phyloP scores from a whole-genome alignment of 2,797 vertebrate genomes.

The Pelodytes ibericus region DNA sequence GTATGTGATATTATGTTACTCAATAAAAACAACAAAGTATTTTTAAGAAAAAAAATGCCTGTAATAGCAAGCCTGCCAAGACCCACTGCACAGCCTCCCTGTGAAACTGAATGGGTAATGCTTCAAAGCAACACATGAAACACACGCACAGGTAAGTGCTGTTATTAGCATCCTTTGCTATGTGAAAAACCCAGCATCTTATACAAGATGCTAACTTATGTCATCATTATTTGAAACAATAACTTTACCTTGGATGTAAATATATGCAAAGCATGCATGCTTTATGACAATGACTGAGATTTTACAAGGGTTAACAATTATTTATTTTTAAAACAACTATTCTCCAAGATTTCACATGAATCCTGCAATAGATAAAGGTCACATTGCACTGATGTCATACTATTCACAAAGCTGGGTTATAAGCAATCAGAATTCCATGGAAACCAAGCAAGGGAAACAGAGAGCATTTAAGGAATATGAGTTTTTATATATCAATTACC shows the following conservation, averaged over 20 bases:
- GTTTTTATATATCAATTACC: not conserved
- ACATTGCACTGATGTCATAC: conserved; percentile 27
- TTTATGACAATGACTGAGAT: not conserved
- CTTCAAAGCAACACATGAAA: too few species aligned
- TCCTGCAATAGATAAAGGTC: conserved; percentile 33
- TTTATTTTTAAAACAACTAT: conserved; percentile 19
- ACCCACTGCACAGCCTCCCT: too few species aligned
- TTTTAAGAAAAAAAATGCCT: too few species aligned
- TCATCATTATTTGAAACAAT: too few species aligned
- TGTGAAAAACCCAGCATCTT: too few species aligned
- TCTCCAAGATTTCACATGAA: conserved; percentile 26
- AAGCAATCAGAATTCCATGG: conserved; percentile 33
- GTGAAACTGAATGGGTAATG: too few species aligned
- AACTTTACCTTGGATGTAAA: not conserved
- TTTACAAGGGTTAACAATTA: conserved; percentile 22
- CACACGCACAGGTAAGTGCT: too few species aligned
- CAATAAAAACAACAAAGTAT: too few species aligned
- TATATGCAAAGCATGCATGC: not conserved
- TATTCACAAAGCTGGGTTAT: conserved; percentile 30
- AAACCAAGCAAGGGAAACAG: conserved; percentile 27
- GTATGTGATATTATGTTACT: too few species aligned
- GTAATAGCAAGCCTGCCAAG: too few species aligned
- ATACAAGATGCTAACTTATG: too few species aligned
- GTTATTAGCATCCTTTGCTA: too few species aligned
- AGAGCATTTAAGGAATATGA: not conserved